Base-by-base conservation (phyloP, 1,140 invertebrate genomes). In the Phymorhynchus buccinoides region DNA sequence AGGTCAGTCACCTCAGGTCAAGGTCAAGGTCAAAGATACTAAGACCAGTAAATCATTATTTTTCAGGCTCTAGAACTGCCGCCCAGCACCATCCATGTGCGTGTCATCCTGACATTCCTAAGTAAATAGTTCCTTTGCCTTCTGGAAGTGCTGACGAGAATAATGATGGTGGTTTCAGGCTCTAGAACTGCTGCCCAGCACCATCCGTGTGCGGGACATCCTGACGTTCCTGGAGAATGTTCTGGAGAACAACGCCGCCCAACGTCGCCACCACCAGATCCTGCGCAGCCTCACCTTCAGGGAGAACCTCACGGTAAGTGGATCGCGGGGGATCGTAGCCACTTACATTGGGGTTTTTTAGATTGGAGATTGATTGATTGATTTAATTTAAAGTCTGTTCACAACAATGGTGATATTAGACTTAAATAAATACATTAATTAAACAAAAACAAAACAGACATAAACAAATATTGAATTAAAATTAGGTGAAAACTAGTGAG, bases 211-310 rank as follows among this genome's bases (percentile, higher is more conserved):
- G 6, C 92, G 94, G 30, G 94, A 96, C 71, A 95, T 98, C 44
- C 95, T 95, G 87, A 95, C 95, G 85, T 98, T 97, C 93, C 89
- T 98, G 22, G 96, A 96, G 87, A 96, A 95, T 73, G 96, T 96
- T 42, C 91, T 97, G 42, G 96, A 97, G 84, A 95, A 95, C 56
- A 95, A 96, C 84, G 94, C 97, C 2, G 95, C 96, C 18, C 94
- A 96, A 39, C 95, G 96, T 86, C 94, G 97, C 80, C 94, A 95
- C 73, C 95, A 95, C 18, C 96, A 98, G 92, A 94, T 98, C 1
- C 94, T 97, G 52, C 97, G 96, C 90, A 96, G 96, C 30, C 92
- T 98, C 39, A 91, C 97, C 18, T 96, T 96, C 89, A 96, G 97
- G 0, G 97, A 98, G 93, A 95, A 96, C 92, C 94, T 96, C 71